Base-by-base conservation (phyloP, 2,888 invertebrate genomes). In the Elysia crispata region DNA sequence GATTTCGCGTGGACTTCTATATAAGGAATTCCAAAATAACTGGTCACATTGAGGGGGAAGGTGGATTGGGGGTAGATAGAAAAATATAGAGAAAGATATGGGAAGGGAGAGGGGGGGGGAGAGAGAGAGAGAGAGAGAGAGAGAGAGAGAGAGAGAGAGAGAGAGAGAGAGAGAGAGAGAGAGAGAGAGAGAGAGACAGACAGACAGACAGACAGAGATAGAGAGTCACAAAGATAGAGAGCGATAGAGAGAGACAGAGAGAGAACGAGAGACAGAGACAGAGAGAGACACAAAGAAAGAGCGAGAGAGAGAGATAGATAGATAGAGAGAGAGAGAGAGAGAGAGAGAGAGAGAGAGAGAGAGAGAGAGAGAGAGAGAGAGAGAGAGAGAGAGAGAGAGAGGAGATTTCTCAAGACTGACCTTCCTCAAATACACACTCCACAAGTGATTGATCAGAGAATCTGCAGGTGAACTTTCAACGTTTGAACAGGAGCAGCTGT, bases 341-440 rank as follows among this genome's bases (percentile, higher is more conserved):
- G 66, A 66, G 18, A 30, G 66, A 28, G 66, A 28, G 28, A 66
- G 66, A 66, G 28, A 62, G 57, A 31, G 33, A 62, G 64, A 76
- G 76, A 67, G 76, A 76, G 66, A 67, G 67, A 76, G 76, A 67
- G 76, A 76, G 66, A 49, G 66, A 76, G 67, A 67, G 49, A 76
- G 76, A 76, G 66, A 66, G 76, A 67, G 50, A 76, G 76, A 67
- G 76, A 76, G 76, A 49, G 66, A 41, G 41, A n/a, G 31, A 15
- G 13, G 30, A 70, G 13, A n/a, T 28, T 3, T 5, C 18, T 15
- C 18, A 23, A 11, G 1, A 11, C 15, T 25, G 20, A 28, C 20
- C 11, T 11, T 15, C 23, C 25, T 64, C 23, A 64, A 11, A 23
- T 23, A 11, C 8, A 23, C 13, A 54, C n/a, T n/a, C n/a, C n/a